Base-by-base conservation (phyloP, 2,797 vertebrate genomes). In the Cossypha polioptera region DNA sequence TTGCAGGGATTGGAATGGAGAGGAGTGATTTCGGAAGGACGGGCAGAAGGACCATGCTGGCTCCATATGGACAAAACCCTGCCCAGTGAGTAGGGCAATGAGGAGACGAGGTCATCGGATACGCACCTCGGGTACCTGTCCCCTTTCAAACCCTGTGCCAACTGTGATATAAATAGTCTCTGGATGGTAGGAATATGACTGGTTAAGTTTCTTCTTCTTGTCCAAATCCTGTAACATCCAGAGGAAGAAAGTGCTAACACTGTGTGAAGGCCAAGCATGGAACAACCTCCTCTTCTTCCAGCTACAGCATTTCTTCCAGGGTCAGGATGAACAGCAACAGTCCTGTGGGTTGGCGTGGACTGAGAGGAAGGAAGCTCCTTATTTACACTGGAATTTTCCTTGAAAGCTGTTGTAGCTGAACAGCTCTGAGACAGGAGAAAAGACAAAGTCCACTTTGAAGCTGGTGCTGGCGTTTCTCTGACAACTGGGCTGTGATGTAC, bases 171-270 rank as follows among this genome's bases (percentile, higher is more conserved):
- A 80, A 97, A 95, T 7, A 98, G 94, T 94, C 95, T 97, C 95
- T 97, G 98, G 93, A 97, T 75, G 40, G 97, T 85, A 36, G 97
- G 97, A 93, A 97, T 95, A 28, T 78, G 95, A 62, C 96, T 97
- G 59, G 97, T 96, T 78, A 98, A 95, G 73, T 91, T 97, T 68
- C 97, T 96, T 96, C 97, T 98, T 86, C 97, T 97, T 5, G 97
- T 98, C 98, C 98, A 98, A 78, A 98, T 97, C 89, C 98, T 98
- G 91, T 98, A 98, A 94, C 98, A 98, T 31, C 96, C 95, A 7
- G 98, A 98, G 78, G 98, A 98, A 81, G 97, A 98, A 96, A 98
- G 96, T 76, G 98, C 98, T 95, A 98, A 95, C 68, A 98, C 97
- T 2, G 98, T 98, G 65, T 98, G 98, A 94, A 99, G 98, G 80